Evolutionary conservation across 2,888 invertebrate species (phyloP).

Genomic region (Tipula unca): DNA sequence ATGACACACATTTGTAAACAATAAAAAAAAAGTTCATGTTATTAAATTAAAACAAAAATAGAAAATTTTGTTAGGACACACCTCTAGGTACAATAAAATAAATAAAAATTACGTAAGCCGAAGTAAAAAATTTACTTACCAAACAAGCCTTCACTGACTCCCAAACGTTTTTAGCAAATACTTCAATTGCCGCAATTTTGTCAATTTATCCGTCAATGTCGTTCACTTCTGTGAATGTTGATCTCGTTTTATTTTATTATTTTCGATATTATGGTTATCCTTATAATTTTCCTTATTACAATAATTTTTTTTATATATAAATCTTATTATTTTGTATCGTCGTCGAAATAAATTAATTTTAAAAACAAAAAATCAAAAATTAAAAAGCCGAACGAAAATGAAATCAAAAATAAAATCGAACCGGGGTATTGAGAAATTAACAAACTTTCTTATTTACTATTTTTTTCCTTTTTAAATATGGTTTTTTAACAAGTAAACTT

Average conservation of each 20-base stretch:
- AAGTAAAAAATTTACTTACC: constrained; percentile 35
- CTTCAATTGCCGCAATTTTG: constrained; percentile 40
- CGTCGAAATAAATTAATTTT: background rate
- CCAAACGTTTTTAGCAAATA: constrained; percentile 43
- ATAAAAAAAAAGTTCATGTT: background rate
- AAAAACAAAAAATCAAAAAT: background rate
- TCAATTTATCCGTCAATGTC: constrained; percentile 14
- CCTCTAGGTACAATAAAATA: background rate
- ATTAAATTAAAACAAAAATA: background rate
- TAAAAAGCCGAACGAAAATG: background rate
- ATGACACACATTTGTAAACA: too few relatives aligned
- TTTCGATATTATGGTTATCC: background rate
- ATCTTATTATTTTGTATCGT: constrained; percentile 15
- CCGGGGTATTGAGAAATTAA: background rate
- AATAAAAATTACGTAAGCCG: background rate
- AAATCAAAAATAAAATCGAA: background rate
- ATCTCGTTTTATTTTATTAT: background rate
- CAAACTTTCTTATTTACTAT: background rate
- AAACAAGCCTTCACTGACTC: constrained; percentile 45
- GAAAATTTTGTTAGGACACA: background rate
- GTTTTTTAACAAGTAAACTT: background rate
- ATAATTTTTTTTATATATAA: constrained; percentile 8
- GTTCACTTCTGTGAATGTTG: constrained; percentile 9
- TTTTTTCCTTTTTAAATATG: background rate
- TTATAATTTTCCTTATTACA: background rate